phyloP scores from a whole-genome alignment of 2,888 invertebrate species.

The Sphaeridia pumilis region DNA sequence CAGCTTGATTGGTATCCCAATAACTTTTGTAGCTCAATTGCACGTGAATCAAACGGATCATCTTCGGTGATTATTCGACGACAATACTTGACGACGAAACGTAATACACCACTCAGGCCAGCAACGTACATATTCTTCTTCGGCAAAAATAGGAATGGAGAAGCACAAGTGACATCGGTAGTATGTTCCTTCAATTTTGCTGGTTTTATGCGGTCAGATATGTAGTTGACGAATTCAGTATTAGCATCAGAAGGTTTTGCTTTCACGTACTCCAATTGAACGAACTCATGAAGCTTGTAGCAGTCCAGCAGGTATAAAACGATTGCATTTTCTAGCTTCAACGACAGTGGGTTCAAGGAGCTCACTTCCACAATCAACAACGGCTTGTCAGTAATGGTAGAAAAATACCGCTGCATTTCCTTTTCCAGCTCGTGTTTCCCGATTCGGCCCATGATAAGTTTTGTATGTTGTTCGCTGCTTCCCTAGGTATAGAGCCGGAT shows the following conservation, averaged over 20 bases:
- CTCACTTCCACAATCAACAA: constrained; percentile 5
- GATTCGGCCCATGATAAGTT: constrained; percentile 12
- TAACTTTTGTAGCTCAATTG: neutral
- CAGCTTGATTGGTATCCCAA: constrained; percentile 66
- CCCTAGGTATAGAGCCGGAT: neutral
- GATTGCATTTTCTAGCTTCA: constrained; percentile 11
- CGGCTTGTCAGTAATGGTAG: constrained; percentile 10
- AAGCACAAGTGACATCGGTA: constrained; percentile 41
- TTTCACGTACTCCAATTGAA: constrained; percentile 1
- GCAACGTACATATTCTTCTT: constrained; percentile 54
- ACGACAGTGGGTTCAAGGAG: neutral
- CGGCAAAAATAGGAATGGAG: constrained; percentile 49
- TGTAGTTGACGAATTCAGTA: neutral
- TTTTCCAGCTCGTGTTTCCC: constrained; percentile 4
- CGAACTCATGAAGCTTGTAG: constrained; percentile 4
- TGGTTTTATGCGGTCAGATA: neutral
- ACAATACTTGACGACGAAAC: constrained; percentile 35
- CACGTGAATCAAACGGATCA: neutral
- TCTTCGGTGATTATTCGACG: neutral
- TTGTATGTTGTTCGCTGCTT: no score
- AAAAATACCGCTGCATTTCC: constrained; percentile 8
- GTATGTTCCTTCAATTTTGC: neutral
- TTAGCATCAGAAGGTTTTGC: neutral
- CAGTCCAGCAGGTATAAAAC: constrained; percentile 10
- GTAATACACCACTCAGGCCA: constrained; percentile 59